Percentiles rank a stretch among this genome's conserved stretches.
Conservation (phyloP, 2,113 vertebrate species). For the Vulpes vulpes region DNA sequence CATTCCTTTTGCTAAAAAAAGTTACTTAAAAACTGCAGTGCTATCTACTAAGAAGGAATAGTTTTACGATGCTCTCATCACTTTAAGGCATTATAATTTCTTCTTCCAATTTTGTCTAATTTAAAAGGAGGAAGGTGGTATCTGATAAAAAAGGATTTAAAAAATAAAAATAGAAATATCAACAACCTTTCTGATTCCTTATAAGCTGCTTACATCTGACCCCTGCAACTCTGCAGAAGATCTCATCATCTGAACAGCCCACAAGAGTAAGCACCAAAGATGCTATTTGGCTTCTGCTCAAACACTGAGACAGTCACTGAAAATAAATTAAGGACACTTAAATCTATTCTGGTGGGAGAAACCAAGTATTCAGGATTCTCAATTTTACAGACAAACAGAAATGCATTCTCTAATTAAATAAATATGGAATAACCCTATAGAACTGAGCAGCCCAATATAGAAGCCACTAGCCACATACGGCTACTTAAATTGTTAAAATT, state of each 20-base stretch:
- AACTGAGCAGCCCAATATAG: neutral
- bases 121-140: neutral
- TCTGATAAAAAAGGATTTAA: conserved; percentile 34
- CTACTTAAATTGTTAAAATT: conserved; percentile 48
- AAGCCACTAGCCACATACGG: neutral
- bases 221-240: neutral
- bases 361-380: conserved; percentile 51
- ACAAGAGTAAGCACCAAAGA: neutral
- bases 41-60: neutral
- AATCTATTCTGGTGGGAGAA: neutral
- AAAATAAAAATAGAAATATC: neutral
- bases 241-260: neutral
- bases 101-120: conserved; percentile 29
- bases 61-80: neutral
- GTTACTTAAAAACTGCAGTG: neutral
- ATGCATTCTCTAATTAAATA: neutral
- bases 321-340: conserved; percentile 17
- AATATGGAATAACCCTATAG: neutral
- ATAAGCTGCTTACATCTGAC: neutral
- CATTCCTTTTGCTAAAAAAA: neutral
- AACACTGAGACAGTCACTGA: neutral
- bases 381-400: conserved; percentile 51
- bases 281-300: conserved; percentile 1
- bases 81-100: neutral
- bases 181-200: neutral